A percentile compares a stretch with the other conserved stretches of the same genome.
Evolutionary conservation across 2,113 vertebrate species (phyloP).

Genomic region (Zingel zingel): DNA sequence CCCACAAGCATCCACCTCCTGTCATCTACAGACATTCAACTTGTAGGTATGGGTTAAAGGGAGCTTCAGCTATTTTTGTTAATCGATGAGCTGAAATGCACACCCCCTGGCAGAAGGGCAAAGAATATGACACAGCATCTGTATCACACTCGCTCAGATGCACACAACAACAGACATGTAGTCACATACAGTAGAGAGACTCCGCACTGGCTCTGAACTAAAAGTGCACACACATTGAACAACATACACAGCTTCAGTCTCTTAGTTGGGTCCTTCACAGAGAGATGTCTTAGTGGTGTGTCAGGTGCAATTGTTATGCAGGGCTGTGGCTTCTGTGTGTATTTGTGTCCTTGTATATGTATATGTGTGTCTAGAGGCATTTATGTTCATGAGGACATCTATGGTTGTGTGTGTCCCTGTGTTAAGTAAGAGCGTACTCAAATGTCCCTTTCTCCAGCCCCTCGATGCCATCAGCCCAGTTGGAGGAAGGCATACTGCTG

Average conservation of each 20-base stretch:
- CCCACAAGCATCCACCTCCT: slow-evolving; percentile 18
- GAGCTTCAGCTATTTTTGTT: slow-evolving; percentile 61
- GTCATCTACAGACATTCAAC: slow-evolving; percentile 59
- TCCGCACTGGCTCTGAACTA: slow-evolving; percentile 47
- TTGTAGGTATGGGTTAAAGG: slow-evolving; percentile 71
- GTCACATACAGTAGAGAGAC: slow-evolving; percentile 55
- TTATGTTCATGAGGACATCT: slow-evolving; percentile 42
- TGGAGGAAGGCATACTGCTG: slow-evolving; percentile 97
- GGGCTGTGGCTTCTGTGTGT: slow-evolving; percentile 34
- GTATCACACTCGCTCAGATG: slow-evolving; percentile 34
- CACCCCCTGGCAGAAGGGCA: slow-evolving; percentile 43
- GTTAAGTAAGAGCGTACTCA: slow-evolving; percentile 95
- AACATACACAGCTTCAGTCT: slow-evolving; percentile 57
- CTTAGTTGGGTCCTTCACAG: slow-evolving; percentile 49
- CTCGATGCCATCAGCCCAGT: slow-evolving; percentile 95
- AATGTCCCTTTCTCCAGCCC: slow-evolving; percentile 97
- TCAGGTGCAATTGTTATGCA: slow-evolving; percentile 43
- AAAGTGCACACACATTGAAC: slow-evolving; percentile 54
- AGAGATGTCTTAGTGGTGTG: slow-evolving; percentile 39
- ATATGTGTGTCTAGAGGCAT: slow-evolving; percentile 17
- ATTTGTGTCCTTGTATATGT: slow-evolving; percentile 4
- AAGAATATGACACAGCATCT: slow-evolving; percentile 59
- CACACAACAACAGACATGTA: slow-evolving; percentile 54
- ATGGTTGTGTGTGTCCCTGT: slow-evolving; percentile 53
- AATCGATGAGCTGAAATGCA: slow-evolving; percentile 59